Conservation (phyloP, 1,140 invertebrate genomes). For the Leptopilina boulardi region DNA sequence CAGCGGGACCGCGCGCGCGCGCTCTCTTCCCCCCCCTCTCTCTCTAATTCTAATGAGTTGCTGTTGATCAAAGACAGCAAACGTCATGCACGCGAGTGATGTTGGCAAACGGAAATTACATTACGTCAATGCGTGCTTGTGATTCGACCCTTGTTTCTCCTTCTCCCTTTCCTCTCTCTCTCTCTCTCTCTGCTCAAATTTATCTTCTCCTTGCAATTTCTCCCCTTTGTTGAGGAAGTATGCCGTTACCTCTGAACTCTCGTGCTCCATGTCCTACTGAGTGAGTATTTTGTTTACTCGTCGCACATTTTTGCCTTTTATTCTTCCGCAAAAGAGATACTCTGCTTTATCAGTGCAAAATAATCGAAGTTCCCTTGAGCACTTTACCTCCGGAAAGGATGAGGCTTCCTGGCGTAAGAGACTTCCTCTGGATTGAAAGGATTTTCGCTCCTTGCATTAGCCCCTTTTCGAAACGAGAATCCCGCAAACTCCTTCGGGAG, state of each 20-base stretch:
- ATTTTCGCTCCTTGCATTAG: conserved; percentile 4
- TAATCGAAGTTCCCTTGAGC: conserved; percentile 21
- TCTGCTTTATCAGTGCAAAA: conserved; percentile 7
- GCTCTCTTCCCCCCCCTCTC: too few species aligned
- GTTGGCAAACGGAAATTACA: background rate
- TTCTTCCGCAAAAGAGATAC: background rate
- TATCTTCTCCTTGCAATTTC: background rate
- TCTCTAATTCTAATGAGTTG: conserved; percentile 15
- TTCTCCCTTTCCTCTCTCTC: background rate
- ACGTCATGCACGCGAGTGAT: background rate
- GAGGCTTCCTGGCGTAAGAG: conserved; percentile 9
- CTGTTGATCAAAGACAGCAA: conserved; percentile 9
- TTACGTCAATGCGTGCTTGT: background rate
- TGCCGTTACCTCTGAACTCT: background rate
- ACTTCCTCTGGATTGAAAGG: conserved; percentile 16
- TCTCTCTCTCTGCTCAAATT: background rate
- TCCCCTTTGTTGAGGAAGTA: background rate
- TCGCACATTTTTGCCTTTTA: background rate
- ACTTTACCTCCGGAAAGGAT: conserved; percentile 5
- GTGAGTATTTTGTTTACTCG: background rate
- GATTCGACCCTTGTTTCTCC: background rate
- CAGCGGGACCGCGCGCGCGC: background rate
- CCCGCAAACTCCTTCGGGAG: background rate
- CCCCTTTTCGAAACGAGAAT: conserved; percentile 9
- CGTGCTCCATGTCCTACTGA: background rate